Evolutionary conservation across 2,888 invertebrate genomes (phyloP), one percentile per base, ranked within the genome.

Genomic region (Dasysyrphus albostriatus): DNA sequence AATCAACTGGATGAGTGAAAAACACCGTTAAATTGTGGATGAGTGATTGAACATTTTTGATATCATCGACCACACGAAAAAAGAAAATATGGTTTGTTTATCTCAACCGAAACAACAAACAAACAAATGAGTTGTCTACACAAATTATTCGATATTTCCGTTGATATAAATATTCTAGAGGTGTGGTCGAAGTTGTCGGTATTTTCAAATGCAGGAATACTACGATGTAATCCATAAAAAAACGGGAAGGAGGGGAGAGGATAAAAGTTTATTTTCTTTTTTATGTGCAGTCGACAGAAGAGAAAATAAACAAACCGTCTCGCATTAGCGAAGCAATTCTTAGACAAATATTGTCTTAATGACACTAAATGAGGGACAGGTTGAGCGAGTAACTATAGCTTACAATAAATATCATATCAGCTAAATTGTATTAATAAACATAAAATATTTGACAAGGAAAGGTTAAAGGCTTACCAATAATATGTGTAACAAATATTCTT

Each of bases 71-170:
- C 61, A 37, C 61, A 72, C 24, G 16, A 61, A 34, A 47, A 42
- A 61, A 34, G 32, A 42, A n/a, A 14, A 42, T 1, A 34, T 32
- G 44, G 79, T 47, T 73, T 79, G 72, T 79, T 79, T 79, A 79
- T 63, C 72, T 56, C 32, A 47, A 73, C 47, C 73, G 61, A 72
- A 65, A 79, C 56, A 79, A 70, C 16, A 37, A 59, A 44, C 63
- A 79, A 79, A 73, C 54, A 79, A 65, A 78, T 78, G 78, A 63
- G 42, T 72, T 78, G 78, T 78, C 78, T 78, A 72, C 54, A 72
- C 72, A 70, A 51, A 79, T 47, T 67, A 72, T 14, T 37, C 54
- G 73, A 79, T 73, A 63, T 34, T 47, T 44, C 61, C 49, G 51
- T n/a, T 56, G 42, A 37, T 67, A 58, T 8, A 6, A 14, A 59